phyloP scores from a whole-genome alignment of 2,797 vertebrate species.

The Alauda arvensis region DNA sequence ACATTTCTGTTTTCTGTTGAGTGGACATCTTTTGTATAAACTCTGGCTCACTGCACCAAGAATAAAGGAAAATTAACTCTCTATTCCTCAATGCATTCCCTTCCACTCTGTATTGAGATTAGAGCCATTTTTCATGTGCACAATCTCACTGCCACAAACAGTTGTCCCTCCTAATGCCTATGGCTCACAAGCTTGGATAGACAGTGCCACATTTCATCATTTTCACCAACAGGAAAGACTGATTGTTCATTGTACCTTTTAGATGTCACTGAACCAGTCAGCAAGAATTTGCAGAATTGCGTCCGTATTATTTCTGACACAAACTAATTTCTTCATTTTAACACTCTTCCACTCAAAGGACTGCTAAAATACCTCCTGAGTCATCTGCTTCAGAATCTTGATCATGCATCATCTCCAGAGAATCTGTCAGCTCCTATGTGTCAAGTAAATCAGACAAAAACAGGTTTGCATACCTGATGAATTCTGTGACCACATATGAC shows the following conservation, averaged over 20 bases:
- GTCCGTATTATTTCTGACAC: constrained; percentile 64
- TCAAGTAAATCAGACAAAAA: neutral
- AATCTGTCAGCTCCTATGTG: constrained; percentile 53
- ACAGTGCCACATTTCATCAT: neutral
- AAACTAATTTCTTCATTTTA: constrained; percentile 64
- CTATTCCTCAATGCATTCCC: neutral
- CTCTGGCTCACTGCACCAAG: neutral
- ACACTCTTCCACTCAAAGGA: constrained; percentile 71
- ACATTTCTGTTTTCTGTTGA: neutral
- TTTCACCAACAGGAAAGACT: neutral
- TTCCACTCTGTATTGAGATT: neutral
- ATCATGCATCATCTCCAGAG: constrained; percentile 56
- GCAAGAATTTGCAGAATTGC: constrained; percentile 59
- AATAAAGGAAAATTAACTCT: neutral
- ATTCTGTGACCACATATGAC: neutral
- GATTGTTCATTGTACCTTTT: constrained; percentile 52
- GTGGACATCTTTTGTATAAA: neutral
- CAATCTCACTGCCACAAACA: neutral
- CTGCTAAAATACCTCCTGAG: constrained; percentile 61
- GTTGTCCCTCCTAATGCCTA: neutral
- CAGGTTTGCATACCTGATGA: neutral
- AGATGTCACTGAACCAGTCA: constrained; percentile 64
- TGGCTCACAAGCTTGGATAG: neutral
- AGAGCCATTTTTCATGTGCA: neutral
- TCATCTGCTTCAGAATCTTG: constrained; percentile 35